Base-by-base conservation (phyloP, 2,113 vertebrate species). In the Percina caprodes region DNA sequence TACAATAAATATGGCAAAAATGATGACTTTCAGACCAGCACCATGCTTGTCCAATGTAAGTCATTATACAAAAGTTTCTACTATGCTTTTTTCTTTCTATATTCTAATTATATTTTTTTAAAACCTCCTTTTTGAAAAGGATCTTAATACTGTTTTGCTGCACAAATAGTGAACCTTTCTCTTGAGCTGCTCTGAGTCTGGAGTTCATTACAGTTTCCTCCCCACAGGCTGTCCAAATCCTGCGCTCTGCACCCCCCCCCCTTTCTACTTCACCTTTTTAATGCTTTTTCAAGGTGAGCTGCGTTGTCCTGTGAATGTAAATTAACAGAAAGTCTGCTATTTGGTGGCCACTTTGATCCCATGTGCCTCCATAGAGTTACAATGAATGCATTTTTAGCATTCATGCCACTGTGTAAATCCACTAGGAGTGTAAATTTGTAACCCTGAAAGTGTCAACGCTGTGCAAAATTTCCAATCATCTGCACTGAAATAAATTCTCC, bases 331-430 rank as follows among this genome's bases (percentile, higher is more conserved):
- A 54, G 73, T 63, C 71, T 42, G 58, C 73, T 52, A 33, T 77
- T 74, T 23, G 14, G 10, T 61, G 56, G 68, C 24, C 24, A 30
- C 72, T 70, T 66, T 81, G 61, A 76, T 79, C 70, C 55, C 3
- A 61, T 26, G 59, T 9, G 60, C 65, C n/a, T 74, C 39, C 52
- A 6, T 59, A 4, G 0, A 60, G 12, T 24, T 42, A 23, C 11
- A 66, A 23, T 18, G 0, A 59, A 68, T 56, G 30, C 45, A 19
- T 11, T 63, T 69, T 72, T 45, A 75, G 72, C 48, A 54, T 66
- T 0, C 18, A 16, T 18, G 60, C 61, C 15, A 15, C 30, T 0
- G 35, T 1, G 66, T n/a, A n/a, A 74, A 39, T 42, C 72, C 61
- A 19, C 11, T 19, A 12, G n/a, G 67, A 33, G 55, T 2, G 26